These are phyloP conservation scores for Porites evermanni DNA, from an alignment of 92 coral and sea anemone genomes.

Conservation along the genomic window DNA sequence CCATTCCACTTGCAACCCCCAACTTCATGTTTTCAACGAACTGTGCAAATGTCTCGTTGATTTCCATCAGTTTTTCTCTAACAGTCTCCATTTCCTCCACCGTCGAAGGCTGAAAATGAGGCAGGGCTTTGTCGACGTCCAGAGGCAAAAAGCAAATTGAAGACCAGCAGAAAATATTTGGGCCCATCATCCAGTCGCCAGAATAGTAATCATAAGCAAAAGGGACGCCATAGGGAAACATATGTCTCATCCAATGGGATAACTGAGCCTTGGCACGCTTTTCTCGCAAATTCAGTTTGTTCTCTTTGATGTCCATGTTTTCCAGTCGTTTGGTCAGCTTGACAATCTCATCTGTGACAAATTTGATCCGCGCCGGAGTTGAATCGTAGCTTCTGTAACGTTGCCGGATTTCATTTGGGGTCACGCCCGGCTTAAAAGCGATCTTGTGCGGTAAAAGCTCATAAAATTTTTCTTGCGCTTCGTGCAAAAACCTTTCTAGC, in stretches of 20 bases:
- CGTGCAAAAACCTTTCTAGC: conserved; percentile 54
- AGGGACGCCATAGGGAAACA: conserved; percentile 68
- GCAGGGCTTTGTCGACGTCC: conserved; percentile 22
- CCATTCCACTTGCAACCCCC: conserved; percentile 74
- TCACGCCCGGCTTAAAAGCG: conserved; percentile 55
- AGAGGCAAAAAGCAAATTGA: conserved; percentile 49
- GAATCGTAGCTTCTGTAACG: conserved; percentile 65
- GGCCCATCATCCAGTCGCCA: conserved; percentile 74
- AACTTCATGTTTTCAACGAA: conserved; percentile 59
- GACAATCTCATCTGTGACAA: conserved; percentile 51
- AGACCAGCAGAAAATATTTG: conserved; percentile 77
- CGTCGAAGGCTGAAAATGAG: conserved; percentile 54
- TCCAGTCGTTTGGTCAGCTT: conserved; percentile 47
- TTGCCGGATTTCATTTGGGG: conserved; percentile 48
- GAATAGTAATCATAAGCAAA: conserved; percentile 69
- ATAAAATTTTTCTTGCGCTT: conserved; percentile 68
- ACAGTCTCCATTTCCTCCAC: conserved; percentile 61
- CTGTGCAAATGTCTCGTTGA: conserved; percentile 62
- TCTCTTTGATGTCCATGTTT: conserved; percentile 24
- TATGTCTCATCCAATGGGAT: conserved; percentile 59
- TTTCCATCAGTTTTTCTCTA: conserved; percentile 43
- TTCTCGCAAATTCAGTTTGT: conserved; percentile 60
- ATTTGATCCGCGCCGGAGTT: conserved; percentile 50
- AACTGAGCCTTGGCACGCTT: conserved; percentile 63
- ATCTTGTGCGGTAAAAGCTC: conserved; percentile 74